Conservation (phyloP, 2,113 vertebrate species). For the Chloroceryle aenea region DNA sequence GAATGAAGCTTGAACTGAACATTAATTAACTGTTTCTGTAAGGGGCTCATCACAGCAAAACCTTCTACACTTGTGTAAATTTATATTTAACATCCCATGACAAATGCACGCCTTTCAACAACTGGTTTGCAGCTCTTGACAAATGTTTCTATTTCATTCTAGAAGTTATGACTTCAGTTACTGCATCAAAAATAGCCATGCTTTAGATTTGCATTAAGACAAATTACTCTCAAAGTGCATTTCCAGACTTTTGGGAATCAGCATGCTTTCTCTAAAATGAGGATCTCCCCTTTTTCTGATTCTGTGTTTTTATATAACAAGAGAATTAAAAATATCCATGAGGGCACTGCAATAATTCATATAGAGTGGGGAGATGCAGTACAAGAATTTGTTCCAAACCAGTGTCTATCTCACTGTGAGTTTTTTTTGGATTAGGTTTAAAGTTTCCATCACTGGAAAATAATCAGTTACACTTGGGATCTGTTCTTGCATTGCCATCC, state of each 20-base stretch:
- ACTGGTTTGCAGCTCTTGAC: constrained; percentile 29
- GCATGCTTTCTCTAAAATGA: constrained; percentile 34
- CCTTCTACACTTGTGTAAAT: constrained; percentile 46
- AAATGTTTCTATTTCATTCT: constrained; percentile 40
- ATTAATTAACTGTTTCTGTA: constrained; percentile 47
- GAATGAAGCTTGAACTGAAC: constrained; percentile 15
- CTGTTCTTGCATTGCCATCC: neutral
- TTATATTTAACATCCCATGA: constrained; percentile 45
- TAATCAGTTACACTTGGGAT: constrained; percentile 31
- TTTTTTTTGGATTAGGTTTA: constrained; percentile 41
- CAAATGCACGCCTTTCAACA: constrained; percentile 27
- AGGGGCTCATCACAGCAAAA: constrained; percentile 34
- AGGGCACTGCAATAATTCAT: constrained; percentile 21
- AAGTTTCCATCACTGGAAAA: constrained; percentile 41
- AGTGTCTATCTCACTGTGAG: constrained; percentile 26
- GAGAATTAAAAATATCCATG: constrained; percentile 53
- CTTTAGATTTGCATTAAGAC: neutral
- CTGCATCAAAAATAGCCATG: constrained; percentile 41
- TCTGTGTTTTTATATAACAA: constrained; percentile 27
- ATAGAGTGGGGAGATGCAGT: neutral
- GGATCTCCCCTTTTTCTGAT: constrained; percentile 33
- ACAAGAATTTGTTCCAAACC: constrained; percentile 59
- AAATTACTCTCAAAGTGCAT: neutral
- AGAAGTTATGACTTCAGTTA: neutral
- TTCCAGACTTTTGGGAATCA: constrained; percentile 47